phyloP scores from a whole-genome alignment of 2,888 invertebrate genomes.

The Chirona hameri region DNA sequence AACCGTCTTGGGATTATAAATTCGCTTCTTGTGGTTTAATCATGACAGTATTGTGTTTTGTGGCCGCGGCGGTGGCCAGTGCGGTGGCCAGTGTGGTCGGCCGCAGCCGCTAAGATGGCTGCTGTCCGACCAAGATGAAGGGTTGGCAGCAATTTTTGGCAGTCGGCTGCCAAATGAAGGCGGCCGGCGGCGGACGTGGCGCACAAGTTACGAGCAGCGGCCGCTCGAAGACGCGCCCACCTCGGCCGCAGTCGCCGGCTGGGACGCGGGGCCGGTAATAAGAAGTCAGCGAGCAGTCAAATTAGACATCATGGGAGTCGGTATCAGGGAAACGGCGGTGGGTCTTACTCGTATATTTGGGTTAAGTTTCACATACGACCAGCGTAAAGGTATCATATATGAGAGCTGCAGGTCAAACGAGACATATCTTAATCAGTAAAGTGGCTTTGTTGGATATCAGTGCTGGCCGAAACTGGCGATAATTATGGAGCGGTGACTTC shows the following conservation, averaged over 20 bases:
- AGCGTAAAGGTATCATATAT: not conserved
- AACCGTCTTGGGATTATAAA: not conserved
- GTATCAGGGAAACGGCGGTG: not conserved
- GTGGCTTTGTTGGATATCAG: not conserved
- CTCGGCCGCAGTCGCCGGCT: not conserved
- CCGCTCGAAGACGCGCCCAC: not conserved
- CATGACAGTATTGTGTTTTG: not conserved
- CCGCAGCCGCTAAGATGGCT: conserved; percentile 2
- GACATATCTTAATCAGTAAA: not conserved
- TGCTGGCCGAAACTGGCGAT: not conserved
- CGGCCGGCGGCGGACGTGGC: not conserved
- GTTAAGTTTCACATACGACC: not conserved
- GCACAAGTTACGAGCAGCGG: not conserved
- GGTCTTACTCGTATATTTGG: not conserved
- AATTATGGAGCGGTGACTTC: not conserved
- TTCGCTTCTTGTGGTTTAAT: not conserved
- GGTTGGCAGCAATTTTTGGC: not conserved
- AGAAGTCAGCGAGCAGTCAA: not conserved
- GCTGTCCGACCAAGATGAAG: not conserved
- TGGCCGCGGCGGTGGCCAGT: not conserved
- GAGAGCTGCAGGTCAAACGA: not conserved
- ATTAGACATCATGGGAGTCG: not conserved
- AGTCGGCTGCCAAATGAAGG: not conserved
- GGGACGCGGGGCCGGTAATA: not conserved
- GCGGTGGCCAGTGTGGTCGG: not conserved